A percentile compares a stretch with the other conserved stretches of the same genome.
Evolutionary conservation across 2,888 invertebrate species (phyloP).

Genomic region (Conops quadrifasciatus): DNA sequence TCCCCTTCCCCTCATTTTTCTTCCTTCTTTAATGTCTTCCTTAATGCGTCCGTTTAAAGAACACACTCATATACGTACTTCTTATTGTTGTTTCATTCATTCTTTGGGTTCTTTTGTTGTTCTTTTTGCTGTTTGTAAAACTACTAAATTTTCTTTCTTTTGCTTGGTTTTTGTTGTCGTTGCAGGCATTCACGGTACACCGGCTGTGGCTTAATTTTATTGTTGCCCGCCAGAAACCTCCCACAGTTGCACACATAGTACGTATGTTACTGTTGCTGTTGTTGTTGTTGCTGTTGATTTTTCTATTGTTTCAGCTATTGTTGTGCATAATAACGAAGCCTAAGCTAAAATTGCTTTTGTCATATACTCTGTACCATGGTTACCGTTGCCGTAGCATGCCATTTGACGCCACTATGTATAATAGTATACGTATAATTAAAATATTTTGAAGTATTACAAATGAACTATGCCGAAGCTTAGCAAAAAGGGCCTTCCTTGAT

Average conservation of each 20-base stretch:
- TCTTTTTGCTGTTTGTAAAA: background rate
- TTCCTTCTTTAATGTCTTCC: constrained; percentile 14
- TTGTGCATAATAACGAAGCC: constrained; percentile 9
- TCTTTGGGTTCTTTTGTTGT: background rate
- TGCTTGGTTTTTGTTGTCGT: constrained; percentile 4
- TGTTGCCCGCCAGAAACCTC: constrained; percentile 9
- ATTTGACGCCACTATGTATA: background rate
- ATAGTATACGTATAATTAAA: too few species aligned
- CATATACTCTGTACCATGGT: background rate
- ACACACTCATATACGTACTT: constrained; percentile 2
- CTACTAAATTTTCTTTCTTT: background rate
- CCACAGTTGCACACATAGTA: too few species aligned
- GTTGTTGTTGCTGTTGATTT: constrained; percentile 6
- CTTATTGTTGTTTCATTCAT: background rate
- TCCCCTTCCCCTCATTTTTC: background rate
- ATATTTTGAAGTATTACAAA: too few species aligned
- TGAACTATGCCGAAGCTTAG: too few species aligned
- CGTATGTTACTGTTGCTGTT: constrained; percentile 9
- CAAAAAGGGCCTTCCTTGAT: too few species aligned
- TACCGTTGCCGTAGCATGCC: background rate
- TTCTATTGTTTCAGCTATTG: constrained; percentile 3
- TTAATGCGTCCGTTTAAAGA: background rate
- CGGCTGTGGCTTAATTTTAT: constrained; percentile 21
- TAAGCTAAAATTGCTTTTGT: constrained; percentile 16
- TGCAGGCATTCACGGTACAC: constrained; percentile 9